phyloP scores from a whole-genome alignment of 2,113 vertebrate species.

The Terrapene triunguis region DNA sequence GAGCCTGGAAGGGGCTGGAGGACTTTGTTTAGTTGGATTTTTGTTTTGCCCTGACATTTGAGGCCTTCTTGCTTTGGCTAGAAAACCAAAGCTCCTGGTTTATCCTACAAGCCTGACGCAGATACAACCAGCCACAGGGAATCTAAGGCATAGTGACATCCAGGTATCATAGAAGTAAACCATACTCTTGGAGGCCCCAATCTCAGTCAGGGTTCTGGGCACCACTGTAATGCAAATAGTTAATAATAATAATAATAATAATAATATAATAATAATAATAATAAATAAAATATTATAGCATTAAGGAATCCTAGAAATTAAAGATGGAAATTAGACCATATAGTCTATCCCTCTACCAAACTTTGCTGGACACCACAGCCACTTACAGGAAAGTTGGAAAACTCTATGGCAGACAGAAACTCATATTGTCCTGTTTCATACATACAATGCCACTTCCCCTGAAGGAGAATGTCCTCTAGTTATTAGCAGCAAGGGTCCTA shows the following conservation, averaged over 20 bases:
- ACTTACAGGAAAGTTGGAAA: slow-evolving; percentile 27
- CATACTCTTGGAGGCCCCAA: not conserved
- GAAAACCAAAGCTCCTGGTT: not conserved
- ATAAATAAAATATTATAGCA: not conserved
- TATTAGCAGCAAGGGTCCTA: not conserved
- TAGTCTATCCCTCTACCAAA: not conserved
- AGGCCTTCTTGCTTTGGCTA: not conserved
- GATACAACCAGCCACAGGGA: not conserved
- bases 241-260: not conserved
- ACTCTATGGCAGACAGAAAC: not conserved
- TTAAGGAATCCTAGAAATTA: not conserved
- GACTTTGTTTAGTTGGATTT: not conserved
- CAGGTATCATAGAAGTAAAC: not conserved
- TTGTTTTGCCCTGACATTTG: not conserved
- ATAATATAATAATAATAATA: not conserved
- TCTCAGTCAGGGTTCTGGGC: not conserved
- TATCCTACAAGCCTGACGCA: not conserved
- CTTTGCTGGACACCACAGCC: not conserved
- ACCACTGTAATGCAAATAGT: not conserved
- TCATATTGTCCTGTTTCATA: not conserved
- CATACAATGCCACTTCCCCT: not conserved
- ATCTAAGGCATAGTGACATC: rapidly evolving
- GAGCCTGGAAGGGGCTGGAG: not conserved
- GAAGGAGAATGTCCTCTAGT: not conserved
- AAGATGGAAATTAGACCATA: not conserved